These are phyloP conservation scores for Caenorhabditis panamensis DNA, from an alignment of 2,888 invertebrate genomes.

Conservation along the genomic window DNA sequence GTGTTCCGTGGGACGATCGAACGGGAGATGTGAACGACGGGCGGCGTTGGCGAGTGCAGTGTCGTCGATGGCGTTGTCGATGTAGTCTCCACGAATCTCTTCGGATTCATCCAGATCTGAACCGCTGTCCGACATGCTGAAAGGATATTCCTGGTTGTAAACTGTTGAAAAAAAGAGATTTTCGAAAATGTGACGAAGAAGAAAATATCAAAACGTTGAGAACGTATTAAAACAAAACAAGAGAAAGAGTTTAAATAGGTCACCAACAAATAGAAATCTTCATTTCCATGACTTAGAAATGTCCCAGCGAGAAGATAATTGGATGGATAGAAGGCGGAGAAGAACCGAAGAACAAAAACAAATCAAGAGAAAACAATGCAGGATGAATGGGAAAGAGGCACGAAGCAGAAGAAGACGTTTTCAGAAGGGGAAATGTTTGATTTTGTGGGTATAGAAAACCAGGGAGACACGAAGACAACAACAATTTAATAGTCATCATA, in stretches of 20 bases:
- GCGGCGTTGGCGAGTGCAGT: constrained; percentile 73
- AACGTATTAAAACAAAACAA: neutral
- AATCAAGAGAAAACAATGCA: constrained; percentile 3
- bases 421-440: neutral
- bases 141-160: too few relatives aligned
- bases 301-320: too few relatives aligned
- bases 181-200: neutral
- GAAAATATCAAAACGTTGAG: neutral
- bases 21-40: constrained; percentile 69
- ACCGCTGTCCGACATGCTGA: neutral
- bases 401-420: neutral
- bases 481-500: constrained; percentile 61
- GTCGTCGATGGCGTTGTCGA: neutral
- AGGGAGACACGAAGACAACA: neutral
- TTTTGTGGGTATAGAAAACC: constrained; percentile 21
- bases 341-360: constrained; percentile 5
- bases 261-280: constrained; percentile 18
- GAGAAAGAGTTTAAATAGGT: neutral
- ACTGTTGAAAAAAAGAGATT: neutral
- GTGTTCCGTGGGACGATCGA: constrained; percentile 70
- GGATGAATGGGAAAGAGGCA: neutral
- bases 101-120: neutral
- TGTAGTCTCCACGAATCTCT: neutral
- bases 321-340: neutral
- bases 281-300: constrained; percentile 7